Evolutionary conservation across 2,797 vertebrate species (phyloP).

Genomic region (Emys orbicularis): DNA sequence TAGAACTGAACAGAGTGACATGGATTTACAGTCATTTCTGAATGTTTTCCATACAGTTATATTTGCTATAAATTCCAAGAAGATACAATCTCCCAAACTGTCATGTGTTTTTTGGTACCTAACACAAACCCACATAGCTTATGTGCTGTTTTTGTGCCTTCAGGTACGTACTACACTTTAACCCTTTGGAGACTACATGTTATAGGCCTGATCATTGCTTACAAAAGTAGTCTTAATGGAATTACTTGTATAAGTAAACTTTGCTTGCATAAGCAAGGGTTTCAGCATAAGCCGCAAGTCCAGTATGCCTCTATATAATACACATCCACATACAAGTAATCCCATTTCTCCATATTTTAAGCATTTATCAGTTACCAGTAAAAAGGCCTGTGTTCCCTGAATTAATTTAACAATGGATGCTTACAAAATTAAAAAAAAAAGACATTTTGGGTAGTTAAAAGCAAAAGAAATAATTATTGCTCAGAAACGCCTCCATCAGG

Average conservation of each 20-base stretch:
- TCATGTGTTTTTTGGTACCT: neutral
- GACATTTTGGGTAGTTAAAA: neutral
- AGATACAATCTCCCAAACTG: neutral
- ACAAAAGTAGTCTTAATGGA: slow-evolving; percentile 33
- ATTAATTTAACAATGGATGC: neutral
- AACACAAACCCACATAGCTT: neutral
- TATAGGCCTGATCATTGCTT: neutral
- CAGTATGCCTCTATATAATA: neutral
- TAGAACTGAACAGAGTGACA: neutral
- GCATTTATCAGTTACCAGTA: neutral
- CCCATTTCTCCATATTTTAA: neutral
- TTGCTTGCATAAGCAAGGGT: neutral
- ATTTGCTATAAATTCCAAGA: neutral
- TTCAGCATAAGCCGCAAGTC: slow-evolving; percentile 18
- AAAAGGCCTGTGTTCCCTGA: neutral
- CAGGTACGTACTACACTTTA: neutral
- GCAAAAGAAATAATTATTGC: neutral
- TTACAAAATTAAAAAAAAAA: neutral
- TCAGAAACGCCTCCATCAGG: neutral
- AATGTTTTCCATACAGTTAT: neutral
- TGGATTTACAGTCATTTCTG: neutral
- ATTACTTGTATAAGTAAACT: slow-evolving; percentile 47
- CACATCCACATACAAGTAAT: neutral
- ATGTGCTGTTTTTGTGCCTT: neutral
- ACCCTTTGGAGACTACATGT: neutral